A percentile compares a stretch with the other conserved stretches of the same genome.
phyloP scores from a whole-genome alignment of 2,888 invertebrate genomes.

The Hesperia comma region DNA sequence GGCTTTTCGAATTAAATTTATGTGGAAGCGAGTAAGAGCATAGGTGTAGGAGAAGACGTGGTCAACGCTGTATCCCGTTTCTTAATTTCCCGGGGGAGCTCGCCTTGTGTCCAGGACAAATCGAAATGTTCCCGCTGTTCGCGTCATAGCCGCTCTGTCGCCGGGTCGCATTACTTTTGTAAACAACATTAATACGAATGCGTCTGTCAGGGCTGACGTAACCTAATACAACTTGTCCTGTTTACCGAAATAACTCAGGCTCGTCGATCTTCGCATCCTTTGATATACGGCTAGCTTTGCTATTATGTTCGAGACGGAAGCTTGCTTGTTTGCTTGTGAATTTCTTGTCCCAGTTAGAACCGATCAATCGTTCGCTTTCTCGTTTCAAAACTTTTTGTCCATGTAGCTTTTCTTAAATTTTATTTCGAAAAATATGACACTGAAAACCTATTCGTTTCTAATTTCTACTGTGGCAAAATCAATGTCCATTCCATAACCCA shows the following conservation, averaged over 20 bases:
- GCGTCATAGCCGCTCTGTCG: conserved; percentile 59
- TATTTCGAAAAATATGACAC: too few species aligned
- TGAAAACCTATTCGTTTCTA: not conserved
- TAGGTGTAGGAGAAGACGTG: conserved; percentile 52
- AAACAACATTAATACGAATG: conserved; percentile 57
- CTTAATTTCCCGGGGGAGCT: conserved; percentile 78
- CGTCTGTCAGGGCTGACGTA: conserved; percentile 45
- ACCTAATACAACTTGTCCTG: conserved; percentile 43
- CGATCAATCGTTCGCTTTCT: not conserved
- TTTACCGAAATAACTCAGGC: conserved; percentile 42
- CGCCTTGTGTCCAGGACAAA: conserved; percentile 69
- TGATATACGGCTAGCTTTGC: conserved; percentile 39
- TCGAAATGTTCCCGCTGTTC: conserved; percentile 70
- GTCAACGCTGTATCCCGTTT: conserved; percentile 69
- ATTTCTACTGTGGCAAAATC: not conserved
- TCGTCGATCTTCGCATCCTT: conserved; percentile 35
- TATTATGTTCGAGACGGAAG: conserved; percentile 16
- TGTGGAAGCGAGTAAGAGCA: conserved; percentile 37
- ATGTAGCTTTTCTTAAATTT: too few species aligned
- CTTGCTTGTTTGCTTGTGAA: conserved; percentile 32
- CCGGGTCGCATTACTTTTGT: conserved; percentile 61
- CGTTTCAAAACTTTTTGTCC: conserved; percentile 24
- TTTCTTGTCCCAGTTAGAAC: conserved; percentile 23
- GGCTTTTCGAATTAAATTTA: conserved; percentile 38
- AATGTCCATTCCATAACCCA: not conserved